Evolutionary conservation across 2,113 vertebrate species (phyloP).

Genomic region (Tangachromis dhanisi): DNA sequence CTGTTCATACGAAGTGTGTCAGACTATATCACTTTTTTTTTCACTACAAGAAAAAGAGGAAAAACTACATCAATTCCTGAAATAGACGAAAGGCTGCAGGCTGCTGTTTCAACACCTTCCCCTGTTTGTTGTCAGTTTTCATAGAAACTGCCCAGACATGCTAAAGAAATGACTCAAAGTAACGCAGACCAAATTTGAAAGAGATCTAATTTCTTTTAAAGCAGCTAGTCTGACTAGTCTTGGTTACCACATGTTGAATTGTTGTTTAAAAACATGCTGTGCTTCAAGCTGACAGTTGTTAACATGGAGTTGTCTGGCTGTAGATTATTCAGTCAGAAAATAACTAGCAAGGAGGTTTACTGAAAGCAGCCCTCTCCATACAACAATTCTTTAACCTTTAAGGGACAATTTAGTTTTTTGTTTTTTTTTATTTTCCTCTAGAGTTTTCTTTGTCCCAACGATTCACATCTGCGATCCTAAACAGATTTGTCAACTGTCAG

Average conservation of each 20-base stretch:
- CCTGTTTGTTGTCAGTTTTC: background rate
- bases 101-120: background rate
- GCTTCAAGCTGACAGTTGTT: background rate
- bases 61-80: background rate
- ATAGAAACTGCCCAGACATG: background rate
- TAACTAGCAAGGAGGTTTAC: background rate
- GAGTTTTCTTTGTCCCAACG: background rate
- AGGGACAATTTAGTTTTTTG: background rate
- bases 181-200: background rate
- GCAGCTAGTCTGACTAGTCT: background rate
- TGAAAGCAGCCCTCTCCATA: background rate
- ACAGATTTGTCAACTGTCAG: background rate
- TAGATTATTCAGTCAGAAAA: background rate
- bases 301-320: background rate
- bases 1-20: background rate
- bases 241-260: background rate
- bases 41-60: background rate
- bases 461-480: background rate
- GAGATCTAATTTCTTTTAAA: background rate
- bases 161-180: background rate
- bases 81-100: background rate
- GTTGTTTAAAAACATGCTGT: background rate
- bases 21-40: background rate
- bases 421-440: accelerated
- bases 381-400: background rate